Conservation (phyloP, 2,797 vertebrate species). For the Melanotaenia boesemani region DNA sequence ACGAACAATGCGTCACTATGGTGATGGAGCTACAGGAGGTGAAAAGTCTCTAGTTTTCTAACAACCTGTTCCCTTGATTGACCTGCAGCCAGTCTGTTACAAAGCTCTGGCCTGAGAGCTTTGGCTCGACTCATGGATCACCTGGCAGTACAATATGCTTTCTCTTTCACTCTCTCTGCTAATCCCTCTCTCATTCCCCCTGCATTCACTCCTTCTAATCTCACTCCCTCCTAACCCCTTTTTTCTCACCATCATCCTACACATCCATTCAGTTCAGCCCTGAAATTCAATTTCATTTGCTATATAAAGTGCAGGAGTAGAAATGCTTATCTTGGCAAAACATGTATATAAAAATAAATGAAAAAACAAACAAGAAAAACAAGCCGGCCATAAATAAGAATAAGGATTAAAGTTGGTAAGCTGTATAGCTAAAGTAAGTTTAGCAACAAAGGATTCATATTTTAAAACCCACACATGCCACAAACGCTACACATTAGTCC, state of each 20-base stretch:
- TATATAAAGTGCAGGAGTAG: constrained; percentile 44
- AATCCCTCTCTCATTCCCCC: constrained; percentile 63
- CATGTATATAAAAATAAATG: constrained; percentile 64
- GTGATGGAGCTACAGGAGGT: constrained; percentile 45
- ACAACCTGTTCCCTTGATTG: constrained; percentile 44
- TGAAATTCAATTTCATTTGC: constrained; percentile 67
- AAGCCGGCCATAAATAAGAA: constrained; percentile 66
- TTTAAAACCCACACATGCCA: constrained; percentile 42
- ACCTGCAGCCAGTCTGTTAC: constrained; percentile 59
- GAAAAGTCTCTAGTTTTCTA: constrained; percentile 45
- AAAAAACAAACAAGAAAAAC: constrained; percentile 57
- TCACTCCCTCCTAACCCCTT: constrained; percentile 18
- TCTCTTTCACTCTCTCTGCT: constrained; percentile 60
- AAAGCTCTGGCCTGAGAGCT: constrained; percentile 59
- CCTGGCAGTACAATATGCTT: constrained; percentile 67
- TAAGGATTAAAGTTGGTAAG: constrained; percentile 67
- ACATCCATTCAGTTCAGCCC: constrained; percentile 54
- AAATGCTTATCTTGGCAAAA: constrained; percentile 69
- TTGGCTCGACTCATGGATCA: constrained; percentile 65
- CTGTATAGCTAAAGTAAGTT: constrained; percentile 43
- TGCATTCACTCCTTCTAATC: constrained; percentile 58
- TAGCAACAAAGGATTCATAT: constrained; percentile 52
- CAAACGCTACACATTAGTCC: constrained; percentile 39
- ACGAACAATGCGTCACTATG: constrained; percentile 44
- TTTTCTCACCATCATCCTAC: constrained; percentile 42